Evolutionary conservation across 2,113 vertebrate species (phyloP).

Genomic region (Baryphthengus martii): DNA sequence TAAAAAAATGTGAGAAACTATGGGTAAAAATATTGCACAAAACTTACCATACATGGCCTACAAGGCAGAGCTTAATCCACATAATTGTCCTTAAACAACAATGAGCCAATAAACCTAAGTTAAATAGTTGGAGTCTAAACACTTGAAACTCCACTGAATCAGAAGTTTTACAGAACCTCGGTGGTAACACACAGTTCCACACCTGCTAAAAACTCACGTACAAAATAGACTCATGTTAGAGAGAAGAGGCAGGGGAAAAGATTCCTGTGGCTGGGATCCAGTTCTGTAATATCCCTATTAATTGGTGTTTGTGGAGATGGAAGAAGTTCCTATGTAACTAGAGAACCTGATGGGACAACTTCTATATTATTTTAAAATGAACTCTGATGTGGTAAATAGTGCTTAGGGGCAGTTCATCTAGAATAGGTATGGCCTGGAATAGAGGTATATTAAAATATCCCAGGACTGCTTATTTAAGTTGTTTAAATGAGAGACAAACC

Average conservation of each 20-base stretch:
- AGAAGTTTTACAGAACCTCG: constrained; percentile 15
- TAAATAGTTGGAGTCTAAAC: not conserved
- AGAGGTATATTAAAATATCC: not conserved
- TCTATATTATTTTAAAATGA: not conserved
- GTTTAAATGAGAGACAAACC: not conserved
- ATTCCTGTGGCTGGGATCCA: not conserved
- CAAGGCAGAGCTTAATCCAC: not conserved
- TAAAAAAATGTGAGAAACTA: not conserved
- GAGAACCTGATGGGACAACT: not conserved
- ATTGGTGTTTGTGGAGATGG: not conserved
- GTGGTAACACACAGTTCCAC: not conserved
- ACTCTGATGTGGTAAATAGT: not conserved
- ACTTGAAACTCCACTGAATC: not conserved
- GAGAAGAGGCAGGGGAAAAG: not conserved
- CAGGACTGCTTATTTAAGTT: not conserved
- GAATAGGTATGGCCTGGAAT: not conserved
- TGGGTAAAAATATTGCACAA: not conserved
- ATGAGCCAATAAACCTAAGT: not conserved
- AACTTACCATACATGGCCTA: not conserved
- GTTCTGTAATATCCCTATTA: not conserved
- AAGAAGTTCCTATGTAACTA: not conserved
- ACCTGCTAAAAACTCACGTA: not conserved
- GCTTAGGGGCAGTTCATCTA: not conserved
- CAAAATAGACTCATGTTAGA: not conserved
- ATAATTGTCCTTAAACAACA: constrained; percentile 7